Base-by-base conservation (phyloP, 2,888 invertebrate species). In the Macropis europaea region DNA sequence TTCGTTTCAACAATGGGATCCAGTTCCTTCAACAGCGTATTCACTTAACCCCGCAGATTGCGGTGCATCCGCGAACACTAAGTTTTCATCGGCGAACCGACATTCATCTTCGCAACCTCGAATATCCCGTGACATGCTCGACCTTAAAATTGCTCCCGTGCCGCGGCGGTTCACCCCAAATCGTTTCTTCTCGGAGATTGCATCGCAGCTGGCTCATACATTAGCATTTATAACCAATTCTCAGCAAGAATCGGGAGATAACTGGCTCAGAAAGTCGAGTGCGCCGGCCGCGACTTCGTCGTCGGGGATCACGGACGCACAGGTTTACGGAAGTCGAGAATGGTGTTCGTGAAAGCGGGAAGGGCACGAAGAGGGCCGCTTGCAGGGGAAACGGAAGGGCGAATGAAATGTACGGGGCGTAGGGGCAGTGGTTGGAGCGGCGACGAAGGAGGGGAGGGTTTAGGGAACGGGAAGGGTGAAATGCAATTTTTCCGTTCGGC, bases 401-500 rank as follows among this genome's bases (percentile, higher is more conserved):
- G 30, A 45, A 28, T 6, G 38, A 28, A 47, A 28, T 11, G 36
- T 13, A 6, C 24, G 24, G 24, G 22, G 43, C 22, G 17, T 9
- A 4, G 6, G 53, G 15, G 3, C 19, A 11, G 17, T 4, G 13
- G 22, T 1, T 32, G 28, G 54, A 43, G 32, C 22, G 48, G 3
- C 5, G 13, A 19, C 9, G 1, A 24, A 36, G 26, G 7, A 28
- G 45, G 60, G 42, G 59, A 32, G 57, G 56, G 11, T 3, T 1
- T 2, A 19, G 32, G 40, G 17, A 17, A 30, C 59, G 50, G 34
- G 57, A 64, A 28, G 53, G 34, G 61, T 47, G 73, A 87, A 86
- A 87, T 86, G 87, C 87, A 88, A 88, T 88, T 89, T 87, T 83
- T 86, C 82, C 81, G 79, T 81, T 83, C 80, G 84, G 66, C 79